These are phyloP conservation scores for Dipodomys stephensi DNA, from an alignment of 2,113 vertebrate species.

Conservation along the genomic window DNA sequence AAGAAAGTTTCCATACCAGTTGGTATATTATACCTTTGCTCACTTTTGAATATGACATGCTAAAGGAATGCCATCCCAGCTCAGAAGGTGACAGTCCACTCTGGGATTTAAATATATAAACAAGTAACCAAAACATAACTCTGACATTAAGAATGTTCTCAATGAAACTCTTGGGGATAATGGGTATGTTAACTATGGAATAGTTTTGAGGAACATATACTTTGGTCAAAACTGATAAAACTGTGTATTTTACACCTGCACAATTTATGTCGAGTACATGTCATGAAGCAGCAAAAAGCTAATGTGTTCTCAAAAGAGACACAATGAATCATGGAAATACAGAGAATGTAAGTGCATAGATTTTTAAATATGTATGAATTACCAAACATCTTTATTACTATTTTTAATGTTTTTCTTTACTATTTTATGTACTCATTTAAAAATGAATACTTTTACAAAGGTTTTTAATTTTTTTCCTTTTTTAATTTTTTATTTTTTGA, in stretches of 20 bases:
- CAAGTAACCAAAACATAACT: slow-evolving; percentile 26
- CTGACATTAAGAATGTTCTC: background rate
- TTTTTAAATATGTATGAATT: slow-evolving; percentile 46
- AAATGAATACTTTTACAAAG: background rate
- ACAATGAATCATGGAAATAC: background rate
- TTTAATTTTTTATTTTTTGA: too few relatives aligned
- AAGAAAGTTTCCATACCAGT: background rate
- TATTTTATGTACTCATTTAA: background rate
- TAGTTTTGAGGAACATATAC: background rate
- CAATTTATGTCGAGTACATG: background rate
- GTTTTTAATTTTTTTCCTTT: too few relatives aligned
- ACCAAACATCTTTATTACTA: background rate
- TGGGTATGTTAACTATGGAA: background rate
- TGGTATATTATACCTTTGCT: background rate
- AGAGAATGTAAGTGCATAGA: background rate
- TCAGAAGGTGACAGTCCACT: background rate
- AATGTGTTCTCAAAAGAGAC: slow-evolving; percentile 41
- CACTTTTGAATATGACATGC: background rate
- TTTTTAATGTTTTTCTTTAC: background rate
- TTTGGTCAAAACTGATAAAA: background rate
- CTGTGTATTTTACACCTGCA: background rate
- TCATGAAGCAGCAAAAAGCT: slow-evolving; percentile 10
- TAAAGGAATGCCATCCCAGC: background rate
- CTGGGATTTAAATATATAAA: background rate
- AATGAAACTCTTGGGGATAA: background rate